Evolutionary conservation across 2,888 invertebrate species (phyloP).

Genomic region (Melieria picta): DNA sequence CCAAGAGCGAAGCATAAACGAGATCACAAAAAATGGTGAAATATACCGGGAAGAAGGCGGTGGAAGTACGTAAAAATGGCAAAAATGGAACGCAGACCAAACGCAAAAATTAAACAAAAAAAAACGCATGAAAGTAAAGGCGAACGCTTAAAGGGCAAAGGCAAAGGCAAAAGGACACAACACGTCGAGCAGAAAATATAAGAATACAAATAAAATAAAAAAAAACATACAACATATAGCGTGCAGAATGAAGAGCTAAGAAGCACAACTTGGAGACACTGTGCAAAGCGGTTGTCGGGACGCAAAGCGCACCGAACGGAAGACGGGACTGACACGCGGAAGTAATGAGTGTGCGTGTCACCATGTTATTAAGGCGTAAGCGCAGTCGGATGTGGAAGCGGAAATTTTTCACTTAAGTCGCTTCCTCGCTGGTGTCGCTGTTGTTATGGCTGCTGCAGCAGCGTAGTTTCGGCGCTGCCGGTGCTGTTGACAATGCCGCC

Average conservation of each 20-base stretch:
- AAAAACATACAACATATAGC: too few species aligned
- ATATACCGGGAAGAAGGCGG: slow-evolving; percentile 6
- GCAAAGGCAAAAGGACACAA: slow-evolving; percentile 1
- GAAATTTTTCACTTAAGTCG: slow-evolving; percentile 61
- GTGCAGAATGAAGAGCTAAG: too few species aligned
- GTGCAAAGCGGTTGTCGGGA: too few species aligned
- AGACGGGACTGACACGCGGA: slow-evolving; percentile 8
- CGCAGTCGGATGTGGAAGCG: slow-evolving; percentile 52
- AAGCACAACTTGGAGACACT: too few species aligned
- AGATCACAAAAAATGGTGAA: slow-evolving; percentile 1
- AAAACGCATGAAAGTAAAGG: slow-evolving; percentile 3
- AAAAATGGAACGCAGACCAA: slow-evolving; percentile 1
- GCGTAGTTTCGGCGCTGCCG: too few species aligned
- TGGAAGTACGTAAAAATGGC: slow-evolving; percentile 26
- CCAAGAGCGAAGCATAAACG: not conserved
- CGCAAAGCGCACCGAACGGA: not conserved
- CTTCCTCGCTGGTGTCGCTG: slow-evolving; percentile 48
- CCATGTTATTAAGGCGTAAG: slow-evolving; percentile 11
- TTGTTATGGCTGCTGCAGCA: slow-evolving; percentile 42
- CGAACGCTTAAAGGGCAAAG: slow-evolving; percentile 4
- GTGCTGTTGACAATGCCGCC: too few species aligned
- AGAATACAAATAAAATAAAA: too few species aligned
- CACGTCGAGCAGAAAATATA: not conserved
- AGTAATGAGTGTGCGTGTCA: slow-evolving; percentile 10
- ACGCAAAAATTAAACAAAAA: not conserved